phyloP scores from a whole-genome alignment of 1,140 invertebrate species.

The Parapsyche elsis region DNA sequence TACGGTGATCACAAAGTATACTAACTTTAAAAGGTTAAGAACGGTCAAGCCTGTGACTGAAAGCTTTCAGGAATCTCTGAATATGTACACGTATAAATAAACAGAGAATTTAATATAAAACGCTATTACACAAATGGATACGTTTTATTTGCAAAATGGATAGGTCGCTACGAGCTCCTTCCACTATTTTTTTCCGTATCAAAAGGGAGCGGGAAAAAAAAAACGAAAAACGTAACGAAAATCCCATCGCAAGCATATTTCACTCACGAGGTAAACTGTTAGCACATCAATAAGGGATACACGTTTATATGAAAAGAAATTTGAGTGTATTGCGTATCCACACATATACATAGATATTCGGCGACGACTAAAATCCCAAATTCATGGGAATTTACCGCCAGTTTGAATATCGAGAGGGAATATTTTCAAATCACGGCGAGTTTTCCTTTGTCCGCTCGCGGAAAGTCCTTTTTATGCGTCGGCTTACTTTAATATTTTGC shows the following conservation, averaged over 20 bases:
- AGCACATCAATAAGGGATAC: background rate
- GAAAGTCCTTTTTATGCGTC: background rate
- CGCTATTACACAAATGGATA: slow-evolving; percentile 3
- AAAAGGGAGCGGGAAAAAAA: too few species aligned
- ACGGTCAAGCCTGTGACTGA: too few species aligned
- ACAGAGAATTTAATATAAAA: background rate
- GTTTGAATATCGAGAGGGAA: background rate
- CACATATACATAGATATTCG: background rate
- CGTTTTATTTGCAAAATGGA: slow-evolving; percentile 12
- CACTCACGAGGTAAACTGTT: background rate
- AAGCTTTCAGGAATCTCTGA: too few species aligned
- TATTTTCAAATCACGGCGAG: slow-evolving; percentile 13
- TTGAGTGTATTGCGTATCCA: background rate
- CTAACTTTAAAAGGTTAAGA: too few species aligned
- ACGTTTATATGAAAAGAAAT: background rate
- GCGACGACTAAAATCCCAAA: background rate
- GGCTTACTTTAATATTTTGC: background rate
- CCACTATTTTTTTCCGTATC: background rate
- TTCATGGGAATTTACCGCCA: background rate
- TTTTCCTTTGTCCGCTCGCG: background rate
- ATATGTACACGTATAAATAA: too few species aligned
- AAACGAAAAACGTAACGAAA: background rate
- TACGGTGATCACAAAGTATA: too few species aligned
- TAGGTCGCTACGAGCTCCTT: background rate
- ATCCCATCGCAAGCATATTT: background rate